Percentiles rank a stretch among this genome's conserved stretches.
These are phyloP conservation scores for Synaphobranchus kaupii DNA, from an alignment of 2,797 vertebrate genomes.

Conservation along the genomic window DNA sequence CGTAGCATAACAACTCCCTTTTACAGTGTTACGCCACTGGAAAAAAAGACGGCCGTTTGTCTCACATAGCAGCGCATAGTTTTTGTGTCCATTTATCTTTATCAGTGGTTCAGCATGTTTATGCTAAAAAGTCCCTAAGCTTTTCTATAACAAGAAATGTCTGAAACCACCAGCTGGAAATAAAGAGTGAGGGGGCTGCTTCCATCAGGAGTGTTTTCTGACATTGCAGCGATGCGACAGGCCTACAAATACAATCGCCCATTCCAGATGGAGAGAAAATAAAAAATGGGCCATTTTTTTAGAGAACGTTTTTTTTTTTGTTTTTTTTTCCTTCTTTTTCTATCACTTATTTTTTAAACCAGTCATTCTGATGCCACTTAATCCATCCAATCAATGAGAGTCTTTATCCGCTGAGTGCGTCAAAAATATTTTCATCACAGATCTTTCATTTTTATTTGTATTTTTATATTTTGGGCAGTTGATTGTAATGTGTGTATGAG, in stretches of 20 bases:
- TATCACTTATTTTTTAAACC: background rate
- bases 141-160: slow-evolving; percentile 13
- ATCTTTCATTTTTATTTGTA: background rate
- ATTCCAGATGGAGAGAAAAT: background rate
- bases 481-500: slow-evolving; percentile 22
- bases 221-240: background rate
- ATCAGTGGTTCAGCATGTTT: slow-evolving; percentile 3
- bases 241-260: background rate
- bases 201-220: background rate
- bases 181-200: background rate
- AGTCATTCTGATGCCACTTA: background rate
- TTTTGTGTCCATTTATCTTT: slow-evolving; percentile 12
- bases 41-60: slow-evolving; percentile 18
- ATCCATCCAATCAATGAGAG: slow-evolving; percentile 5
- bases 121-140: background rate
- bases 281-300: background rate
- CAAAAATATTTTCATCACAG: slow-evolving; percentile 4
- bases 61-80: background rate
- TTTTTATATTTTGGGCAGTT: background rate
- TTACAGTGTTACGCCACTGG: background rate
- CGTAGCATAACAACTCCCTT: background rate
- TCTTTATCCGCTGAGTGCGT: slow-evolving; percentile 7
- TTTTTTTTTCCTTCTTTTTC: background rate
- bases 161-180: background rate
- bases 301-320: background rate